Percentiles rank a stretch among this genome's conserved stretches.
Conservation (phyloP, 2,797 vertebrate genomes). For the Pangasius mekongensis region DNA sequence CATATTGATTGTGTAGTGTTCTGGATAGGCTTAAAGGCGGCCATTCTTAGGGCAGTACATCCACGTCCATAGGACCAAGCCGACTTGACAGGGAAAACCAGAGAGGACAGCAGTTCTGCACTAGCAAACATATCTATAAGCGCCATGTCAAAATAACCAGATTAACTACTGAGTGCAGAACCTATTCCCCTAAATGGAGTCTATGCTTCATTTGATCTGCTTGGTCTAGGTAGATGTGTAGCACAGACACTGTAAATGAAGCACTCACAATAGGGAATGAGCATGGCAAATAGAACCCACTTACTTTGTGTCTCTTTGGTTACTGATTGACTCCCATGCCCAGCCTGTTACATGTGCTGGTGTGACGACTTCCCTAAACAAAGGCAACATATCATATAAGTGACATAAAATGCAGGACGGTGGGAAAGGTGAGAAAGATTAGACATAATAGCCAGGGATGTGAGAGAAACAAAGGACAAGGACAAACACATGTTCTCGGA, state of each 20-base stretch:
- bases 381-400: background rate
- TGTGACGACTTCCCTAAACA: background rate
- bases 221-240: background rate
- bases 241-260: background rate
- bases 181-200: background rate
- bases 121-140: background rate
- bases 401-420: background rate
- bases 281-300: background rate
- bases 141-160: background rate
- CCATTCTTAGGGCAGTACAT: background rate
- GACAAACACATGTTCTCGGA: background rate
- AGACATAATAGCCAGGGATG: background rate
- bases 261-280: background rate
- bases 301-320: background rate
- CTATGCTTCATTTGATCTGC: background rate
- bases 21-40: background rate
- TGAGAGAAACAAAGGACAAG: background rate
- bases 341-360: background rate
- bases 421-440: background rate
- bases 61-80: background rate
- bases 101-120: background rate
- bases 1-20: background rate
- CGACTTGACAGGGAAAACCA: background rate
- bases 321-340: background rate
- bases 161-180: background rate